Base-by-base conservation (phyloP, 2,113 vertebrate species). In the Pteropus alecto region DNA sequence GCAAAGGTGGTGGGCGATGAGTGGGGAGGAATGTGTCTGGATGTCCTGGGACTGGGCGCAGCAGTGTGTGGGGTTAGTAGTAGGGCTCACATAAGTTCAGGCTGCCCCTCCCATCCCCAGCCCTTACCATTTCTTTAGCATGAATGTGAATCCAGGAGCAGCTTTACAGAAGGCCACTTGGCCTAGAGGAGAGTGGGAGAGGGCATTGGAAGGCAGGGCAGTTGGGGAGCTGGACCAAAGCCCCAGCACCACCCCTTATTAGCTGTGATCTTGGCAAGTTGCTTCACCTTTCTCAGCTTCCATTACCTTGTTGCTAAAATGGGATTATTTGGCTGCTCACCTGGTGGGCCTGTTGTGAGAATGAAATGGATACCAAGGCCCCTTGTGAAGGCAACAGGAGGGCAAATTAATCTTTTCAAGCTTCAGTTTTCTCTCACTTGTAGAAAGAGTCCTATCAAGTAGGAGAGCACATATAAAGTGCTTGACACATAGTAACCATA, bases 31-130 rank as follows among this genome's bases (percentile, higher is more conserved):
- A 78, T 7, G 30, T 21, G 8, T 84, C 22, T 18, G 63, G 21
- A 19, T 6, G 35, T n/a, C 41, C 24, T 16, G 12, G 38, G 24
- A 65, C 68, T 46, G 58, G 14, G 18, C 16, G 46, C 1, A 1
- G 16, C 15, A 4, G 3, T 7, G 16, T 3, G 15, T 12, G 0
- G 51, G 28, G 8, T 46, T 38, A 35, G 26, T 2, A 24, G 48
- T 24, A 16, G 11, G 33, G 43, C 8, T 48, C 60, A 1, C 21
- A 11, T 22, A 21, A 1, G 18, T 51, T 38, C 65, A 22, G 77
- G 26, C 30, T 4, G 0, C 24, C 54, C 8, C 10, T 7, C 12
- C 2, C 21, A 3, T 9, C 19, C 18, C 8, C 8, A 48, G 4
- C 30, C 7, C 24, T 19, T 43, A 5, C 3, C 11, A 1, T 12